Evolutionary conservation across 92 coral and sea anemone species (phyloP).

Genomic region (Paragorgia papillata): DNA sequence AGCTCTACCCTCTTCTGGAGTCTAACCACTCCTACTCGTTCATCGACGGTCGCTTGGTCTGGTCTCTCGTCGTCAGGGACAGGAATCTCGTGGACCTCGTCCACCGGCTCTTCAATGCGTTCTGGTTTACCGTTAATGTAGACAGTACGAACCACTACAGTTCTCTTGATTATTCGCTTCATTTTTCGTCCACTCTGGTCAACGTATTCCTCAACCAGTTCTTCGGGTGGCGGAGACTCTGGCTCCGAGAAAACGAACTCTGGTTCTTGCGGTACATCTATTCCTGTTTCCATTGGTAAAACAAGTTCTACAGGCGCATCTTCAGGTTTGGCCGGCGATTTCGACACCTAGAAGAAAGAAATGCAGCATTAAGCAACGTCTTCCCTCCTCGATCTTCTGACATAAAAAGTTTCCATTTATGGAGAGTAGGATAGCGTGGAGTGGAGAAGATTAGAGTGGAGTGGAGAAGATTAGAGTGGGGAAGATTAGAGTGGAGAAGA

Average conservation of each 20-base stretch:
- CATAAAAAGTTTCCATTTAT: too few relatives aligned
- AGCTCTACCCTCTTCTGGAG: constrained; percentile 35
- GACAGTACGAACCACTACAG: constrained; percentile 52
- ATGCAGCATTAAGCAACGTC: not conserved
- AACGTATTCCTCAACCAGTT: constrained; percentile 65
- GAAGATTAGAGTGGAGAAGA: too few relatives aligned
- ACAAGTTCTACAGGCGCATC: constrained; percentile 50
- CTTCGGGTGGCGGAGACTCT: constrained; percentile 51
- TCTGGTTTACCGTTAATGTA: constrained; percentile 42
- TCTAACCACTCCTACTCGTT: constrained; percentile 28
- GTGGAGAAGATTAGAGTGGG: too few relatives aligned
- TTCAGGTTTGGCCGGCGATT: constrained; percentile 27
- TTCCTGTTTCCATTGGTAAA: constrained; percentile 38
- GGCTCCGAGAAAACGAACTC: constrained; percentile 25
- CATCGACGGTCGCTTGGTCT: constrained; percentile 28
- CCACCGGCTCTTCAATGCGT: constrained; percentile 23
- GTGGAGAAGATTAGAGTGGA: too few relatives aligned
- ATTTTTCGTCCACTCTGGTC: constrained; percentile 80
- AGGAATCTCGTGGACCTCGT: constrained; percentile 41
- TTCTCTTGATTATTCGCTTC: constrained; percentile 64
- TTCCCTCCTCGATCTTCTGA: too few relatives aligned
- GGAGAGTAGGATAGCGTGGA: too few relatives aligned
- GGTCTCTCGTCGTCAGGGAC: constrained; percentile 35
- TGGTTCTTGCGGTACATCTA: constrained; percentile 42
- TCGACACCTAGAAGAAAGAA: constrained; percentile 8